These are phyloP conservation scores for Halocaridina rubra DNA, from an alignment of 2,888 invertebrate species.

Conservation along the genomic window DNA sequence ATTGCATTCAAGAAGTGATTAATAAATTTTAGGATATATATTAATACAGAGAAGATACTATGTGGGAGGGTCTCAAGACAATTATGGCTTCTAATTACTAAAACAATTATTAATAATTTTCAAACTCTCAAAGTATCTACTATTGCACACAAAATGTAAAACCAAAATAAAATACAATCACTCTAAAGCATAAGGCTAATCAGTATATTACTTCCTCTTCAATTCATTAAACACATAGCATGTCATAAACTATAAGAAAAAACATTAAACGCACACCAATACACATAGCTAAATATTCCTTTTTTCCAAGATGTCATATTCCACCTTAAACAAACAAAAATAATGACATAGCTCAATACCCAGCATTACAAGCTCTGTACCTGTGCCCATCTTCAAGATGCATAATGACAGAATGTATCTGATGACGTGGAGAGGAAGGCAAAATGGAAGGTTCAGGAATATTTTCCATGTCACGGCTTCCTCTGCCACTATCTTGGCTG, in stretches of 20 bases:
- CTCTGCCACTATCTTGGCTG: not conserved
- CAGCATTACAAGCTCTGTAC: not conserved
- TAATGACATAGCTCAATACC: too few relatives aligned
- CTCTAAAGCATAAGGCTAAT: too few relatives aligned
- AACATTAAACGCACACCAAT: too few relatives aligned
- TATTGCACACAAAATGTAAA: not conserved
- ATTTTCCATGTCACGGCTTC: not conserved
- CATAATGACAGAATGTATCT: slow-evolving; percentile 56
- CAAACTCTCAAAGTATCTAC: not conserved
- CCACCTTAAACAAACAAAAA: too few relatives aligned
- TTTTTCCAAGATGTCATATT: too few relatives aligned
- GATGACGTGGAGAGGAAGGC: slow-evolving; percentile 42
- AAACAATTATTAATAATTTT: not conserved
- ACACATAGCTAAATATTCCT: too few relatives aligned
- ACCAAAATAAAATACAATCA: too few relatives aligned
- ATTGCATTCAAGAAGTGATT: not conserved
- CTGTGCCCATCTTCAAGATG: slow-evolving; percentile 58
- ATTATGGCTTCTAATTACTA: too few relatives aligned
- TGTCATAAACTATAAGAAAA: too few relatives aligned
- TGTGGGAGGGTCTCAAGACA: too few relatives aligned
- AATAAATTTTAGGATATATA: not conserved
- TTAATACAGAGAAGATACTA: not conserved
- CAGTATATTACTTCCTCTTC: too few relatives aligned
- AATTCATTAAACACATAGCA: too few relatives aligned
- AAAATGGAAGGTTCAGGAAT: slow-evolving; percentile 36